Evolutionary conservation across 2,113 vertebrate species (phyloP).

Genomic region (Silurus asotus): DNA sequence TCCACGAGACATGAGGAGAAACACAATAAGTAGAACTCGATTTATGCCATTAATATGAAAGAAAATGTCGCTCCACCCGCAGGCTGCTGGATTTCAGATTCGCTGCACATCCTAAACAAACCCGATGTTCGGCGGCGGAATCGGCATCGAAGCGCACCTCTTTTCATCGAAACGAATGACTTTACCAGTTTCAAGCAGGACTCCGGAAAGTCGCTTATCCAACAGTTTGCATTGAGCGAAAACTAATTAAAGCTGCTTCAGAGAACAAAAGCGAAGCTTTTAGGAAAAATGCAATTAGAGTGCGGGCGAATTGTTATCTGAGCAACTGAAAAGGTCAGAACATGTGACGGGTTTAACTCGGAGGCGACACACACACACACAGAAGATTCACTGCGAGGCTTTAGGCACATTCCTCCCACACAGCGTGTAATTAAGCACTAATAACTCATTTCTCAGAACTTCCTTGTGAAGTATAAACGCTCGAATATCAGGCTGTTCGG

Average conservation of each 20-base stretch:
- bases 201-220: conserved; percentile 45
- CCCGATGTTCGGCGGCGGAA: not conserved
- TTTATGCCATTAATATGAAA: conserved; percentile 32
- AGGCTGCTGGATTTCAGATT: conserved; percentile 23
- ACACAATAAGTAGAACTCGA: not conserved
- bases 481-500: not conserved
- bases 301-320: conserved; percentile 35
- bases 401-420: conserved; percentile 4
- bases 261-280: conserved; percentile 39
- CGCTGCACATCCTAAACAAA: conserved; percentile 5
- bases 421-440: conserved; percentile 7
- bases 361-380: conserved; percentile 12
- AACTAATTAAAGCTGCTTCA: conserved; percentile 46
- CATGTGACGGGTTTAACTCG: conserved; percentile 35
- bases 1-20: conserved; percentile 1
- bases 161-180: conserved; percentile 30
- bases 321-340: conserved; percentile 48
- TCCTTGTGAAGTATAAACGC: not conserved
- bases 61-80: not conserved
- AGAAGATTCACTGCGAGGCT: not conserved
- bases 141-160: not conserved
- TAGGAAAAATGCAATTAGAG: conserved; percentile 42
- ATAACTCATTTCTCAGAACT: not conserved
- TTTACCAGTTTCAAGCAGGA: conserved; percentile 20
- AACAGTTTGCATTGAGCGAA: conserved; percentile 34